Evolutionary conservation across 1,140 invertebrate genomes (phyloP), one percentile per base, ranked within the genome.

Genomic region (Tribolium madens): DNA sequence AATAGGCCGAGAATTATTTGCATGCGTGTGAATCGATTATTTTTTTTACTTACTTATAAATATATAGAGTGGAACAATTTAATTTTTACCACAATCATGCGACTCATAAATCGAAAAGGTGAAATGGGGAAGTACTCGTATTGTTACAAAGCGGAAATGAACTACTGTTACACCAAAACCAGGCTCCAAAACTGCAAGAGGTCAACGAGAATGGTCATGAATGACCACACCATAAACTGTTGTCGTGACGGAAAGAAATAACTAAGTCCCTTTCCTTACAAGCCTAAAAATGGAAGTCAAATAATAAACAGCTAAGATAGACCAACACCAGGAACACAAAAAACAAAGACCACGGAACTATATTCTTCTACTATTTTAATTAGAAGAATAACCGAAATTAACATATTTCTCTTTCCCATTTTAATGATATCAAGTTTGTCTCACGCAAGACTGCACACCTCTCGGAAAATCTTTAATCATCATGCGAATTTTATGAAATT

Each of bases 1-100:
- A 72, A 72, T 33, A 72, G 70, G 70, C 46, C 70, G 70, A 72
- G 70, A 72, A 50, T 52, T 71, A 71, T 46, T 18, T 71, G 18
- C 36, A 71, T 72, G 46, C 46, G 50, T 72, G 17, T 13, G 50
- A 48, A 72, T 48, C 46, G 46, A 48, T 48, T 50, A 9, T 52
- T 72, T 72, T n/a, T n/a, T 47, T 50, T 72, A 12, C 7, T 72
- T 72, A 26, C 26, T 60, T 72, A 48, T 52, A 52, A 33, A 48
- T 72, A 52, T 72, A 52, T 50, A 50, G 26, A 48, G 17, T 71
- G 31, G 13, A 33, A 72, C 70, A 18, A 52, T 52, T 52, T 72
- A 26, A 7, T 13, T 71, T 21, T 71, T 46, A 17, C 26, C 50
- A 31, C 26, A 72, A 52, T 71, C 46, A 72, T 12, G 46, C 46